Base-by-base conservation (phyloP, 1,140 invertebrate species). In the Globodera ellingtonae region DNA sequence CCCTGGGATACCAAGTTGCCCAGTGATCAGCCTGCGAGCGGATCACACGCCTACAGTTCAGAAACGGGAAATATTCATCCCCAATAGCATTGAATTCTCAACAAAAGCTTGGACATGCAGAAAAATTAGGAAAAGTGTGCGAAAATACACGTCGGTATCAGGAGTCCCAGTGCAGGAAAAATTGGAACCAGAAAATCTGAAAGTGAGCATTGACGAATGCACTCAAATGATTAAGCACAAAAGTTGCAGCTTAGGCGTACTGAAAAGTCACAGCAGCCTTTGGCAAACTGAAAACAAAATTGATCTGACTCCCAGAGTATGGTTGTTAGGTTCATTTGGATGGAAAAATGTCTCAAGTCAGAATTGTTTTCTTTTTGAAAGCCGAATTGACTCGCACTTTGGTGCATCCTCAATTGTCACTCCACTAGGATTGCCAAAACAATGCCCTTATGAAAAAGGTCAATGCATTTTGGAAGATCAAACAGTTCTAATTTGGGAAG, bases 301-400 rank as follows among this genome's bases (percentile, higher is more conserved):
- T 8, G 72, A 72, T 4, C 44, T 72, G 9, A 21, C 72, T 4
- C 72, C 72, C 18, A 72, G 72, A 46, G 9, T 72, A 8, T 72
- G 72, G 72, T 24, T 72, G 2, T n/a, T 72, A 21, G 72, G 72
- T 4, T 72, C 72, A 52, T 72, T 72, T 72, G 56, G n/a, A 8
- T 72, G 72, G 72, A 72, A 72, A 10, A 48, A 72, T 21, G 72
- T 72, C 18, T 52, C 48, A 21, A 52, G 48, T n/a, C 8, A 72
- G 46, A 72, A 72, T 72, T 72, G 72, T 10, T 72, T 52, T 46
- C 72, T 72, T 72, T 72, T 72, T 47, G 56, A 72, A 72, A 72
- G 18, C 9, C 21, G 6, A 72, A 46, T 72, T 44, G 56, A 24
- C 9, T 72, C 72, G 7, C 48, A 72, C 21, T 72, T 72, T 46